Conservation (phyloP, 1,140 invertebrate species). For the Nylanderia fulva region DNA sequence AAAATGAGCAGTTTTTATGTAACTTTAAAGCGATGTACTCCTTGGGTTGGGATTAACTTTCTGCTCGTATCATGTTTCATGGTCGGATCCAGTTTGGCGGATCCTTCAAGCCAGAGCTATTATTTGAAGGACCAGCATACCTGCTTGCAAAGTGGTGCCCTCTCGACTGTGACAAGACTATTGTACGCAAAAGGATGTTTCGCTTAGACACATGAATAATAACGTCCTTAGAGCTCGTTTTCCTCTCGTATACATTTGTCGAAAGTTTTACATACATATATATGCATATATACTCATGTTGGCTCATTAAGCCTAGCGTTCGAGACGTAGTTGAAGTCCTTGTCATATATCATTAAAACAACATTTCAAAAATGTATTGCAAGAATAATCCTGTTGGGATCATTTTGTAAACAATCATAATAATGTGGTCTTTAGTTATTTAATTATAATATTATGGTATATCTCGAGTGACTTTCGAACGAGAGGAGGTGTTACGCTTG, state of each 20-base stretch:
- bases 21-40: neutral
- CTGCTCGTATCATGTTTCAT: conserved; percentile 3
- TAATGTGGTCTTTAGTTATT: too few species aligned
- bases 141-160: conserved; percentile 66
- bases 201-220: conserved; percentile 2
- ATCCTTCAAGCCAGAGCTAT: conserved; percentile 22
- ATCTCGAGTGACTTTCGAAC: too few species aligned
- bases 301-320: neutral
- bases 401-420: neutral
- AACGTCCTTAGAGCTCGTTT: neutral
- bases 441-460: too few species aligned
- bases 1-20: neutral
- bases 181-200: neutral
- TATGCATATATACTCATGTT: neutral
- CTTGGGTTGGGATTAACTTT: conserved; percentile 21
- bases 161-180: conserved; percentile 36
- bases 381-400: neutral
- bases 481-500: too few species aligned
- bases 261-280: neutral
- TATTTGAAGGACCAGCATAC: conserved; percentile 20
- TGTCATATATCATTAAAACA: neutral
- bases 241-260: neutral
- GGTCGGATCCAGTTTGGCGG: conserved; percentile 34
- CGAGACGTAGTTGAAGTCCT: neutral
- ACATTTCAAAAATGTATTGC: neutral